Base-by-base conservation (phyloP, 1,140 invertebrate genomes). In the Neotoxoptera formosana region DNA sequence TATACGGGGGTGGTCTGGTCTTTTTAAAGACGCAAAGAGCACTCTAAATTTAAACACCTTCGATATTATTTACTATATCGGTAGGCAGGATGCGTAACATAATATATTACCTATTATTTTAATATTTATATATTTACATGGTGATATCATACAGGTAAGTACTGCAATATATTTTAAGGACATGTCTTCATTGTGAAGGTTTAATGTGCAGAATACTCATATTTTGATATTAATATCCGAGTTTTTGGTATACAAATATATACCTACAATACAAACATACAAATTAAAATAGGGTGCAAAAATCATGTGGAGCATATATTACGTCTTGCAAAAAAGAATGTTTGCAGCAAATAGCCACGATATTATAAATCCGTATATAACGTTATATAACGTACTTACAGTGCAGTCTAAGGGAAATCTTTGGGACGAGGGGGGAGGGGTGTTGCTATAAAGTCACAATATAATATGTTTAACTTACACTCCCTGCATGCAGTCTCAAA, bases 341-440 rank as follows among this genome's bases (percentile, higher is more conserved):
- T 76, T 76, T 17, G 1, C n/a, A 14, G 3, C 60, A 53, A 20
- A 0, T 76, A 76, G 14, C 0, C 14, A 2, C n/a, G 30, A n/a
- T 76, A 20, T 30, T n/a, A n/a, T 34, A 17, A 76, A 76, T 76
- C 14, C 2, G 14, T 76, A n/a, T 14, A 76, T 9, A 60, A 60
- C 60, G n/a, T n/a, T n/a, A 76, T n/a, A 76, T 76, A 76, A 76
- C 60, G n/a, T n/a, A 76, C 60, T 76, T 60, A 60, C 60, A n/a
- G n/a, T 76, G 14, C n/a, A n/a, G 30, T n/a, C 14, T n/a, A 76
- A 14, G 60, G 60, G 9, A 14, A 67, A 67, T n/a, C 0, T 30
- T 41, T 41, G 41, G 41, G 25, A 9, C 0, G 30, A 3, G 60
- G 11, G 0, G 0, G 60, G 11, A 30, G 14, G 11, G 21, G 4